These are phyloP conservation scores for Lasius fuliginosus DNA, from an alignment of 2,888 invertebrate genomes.

Conservation along the genomic window DNA sequence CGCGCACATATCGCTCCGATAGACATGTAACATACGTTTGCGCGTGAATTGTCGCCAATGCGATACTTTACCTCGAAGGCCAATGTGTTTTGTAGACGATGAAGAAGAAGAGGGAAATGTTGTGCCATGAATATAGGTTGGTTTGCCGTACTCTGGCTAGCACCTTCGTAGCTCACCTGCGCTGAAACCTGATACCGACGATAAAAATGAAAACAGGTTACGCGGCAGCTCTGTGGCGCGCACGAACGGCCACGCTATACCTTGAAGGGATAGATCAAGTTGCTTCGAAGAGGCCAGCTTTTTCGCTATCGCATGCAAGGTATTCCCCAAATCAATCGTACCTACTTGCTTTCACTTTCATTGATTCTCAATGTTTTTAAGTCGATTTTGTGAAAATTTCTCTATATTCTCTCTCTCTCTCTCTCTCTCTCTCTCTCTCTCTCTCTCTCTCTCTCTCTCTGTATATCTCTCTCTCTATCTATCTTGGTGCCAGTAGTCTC, in stretches of 20 bases:
- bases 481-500: neutral
- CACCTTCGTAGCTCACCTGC: constrained; percentile 83
- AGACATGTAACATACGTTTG: neutral
- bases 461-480: neutral
- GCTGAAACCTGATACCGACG: constrained; percentile 83
- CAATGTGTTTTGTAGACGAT: constrained; percentile 67
- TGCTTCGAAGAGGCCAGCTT: constrained; percentile 67
- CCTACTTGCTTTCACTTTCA: neutral
- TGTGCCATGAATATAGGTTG: constrained; percentile 67
- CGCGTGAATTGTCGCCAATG: constrained; percentile 56
- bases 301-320: constrained; percentile 51
- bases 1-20: constrained; percentile 6
- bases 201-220: constrained; percentile 86
- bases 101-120: constrained; percentile 69
- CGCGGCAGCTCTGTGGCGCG: constrained; percentile 71
- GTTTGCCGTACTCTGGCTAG: constrained; percentile 73
- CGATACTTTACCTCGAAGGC: constrained; percentile 65
- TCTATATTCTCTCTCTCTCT: too few species aligned
- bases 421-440: too few species aligned
- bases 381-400: neutral
- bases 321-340: neutral
- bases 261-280: constrained; percentile 64
- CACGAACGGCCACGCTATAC: constrained; percentile 67
- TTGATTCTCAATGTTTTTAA: neutral
- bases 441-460: neutral